These are phyloP conservation scores for Arge pagana DNA, from an alignment of 2,888 invertebrate genomes.

Conservation along the genomic window DNA sequence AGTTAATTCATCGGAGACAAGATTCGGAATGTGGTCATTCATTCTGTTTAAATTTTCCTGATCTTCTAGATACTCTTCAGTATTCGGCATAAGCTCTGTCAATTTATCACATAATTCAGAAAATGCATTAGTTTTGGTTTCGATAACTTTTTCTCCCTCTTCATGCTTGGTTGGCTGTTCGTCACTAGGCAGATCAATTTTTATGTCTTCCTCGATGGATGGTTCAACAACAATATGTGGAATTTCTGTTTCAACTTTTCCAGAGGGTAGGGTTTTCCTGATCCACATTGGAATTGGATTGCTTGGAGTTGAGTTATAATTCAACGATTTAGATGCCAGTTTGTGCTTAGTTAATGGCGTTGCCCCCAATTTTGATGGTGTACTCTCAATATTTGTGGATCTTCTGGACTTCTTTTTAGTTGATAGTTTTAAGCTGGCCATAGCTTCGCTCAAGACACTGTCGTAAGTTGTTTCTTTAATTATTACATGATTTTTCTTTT, in stretches of 20 bases:
- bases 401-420: conserved; percentile 19
- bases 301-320: conserved; percentile 7
- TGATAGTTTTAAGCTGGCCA: conserved; percentile 36
- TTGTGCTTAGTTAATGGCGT: not conserved
- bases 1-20: too few species aligned
- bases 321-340: not conserved
- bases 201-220: not conserved
- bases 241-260: too few species aligned
- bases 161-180: not conserved
- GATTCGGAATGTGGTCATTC: too few species aligned
- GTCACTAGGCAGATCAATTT: not conserved
- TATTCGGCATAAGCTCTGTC: too few species aligned
- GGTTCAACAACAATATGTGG: not conserved
- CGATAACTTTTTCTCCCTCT: not conserved
- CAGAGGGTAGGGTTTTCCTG: not conserved
- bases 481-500: conserved; percentile 23
- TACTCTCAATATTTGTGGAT: conserved; percentile 4
- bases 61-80: too few species aligned
- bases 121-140: not conserved
- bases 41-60: too few species aligned
- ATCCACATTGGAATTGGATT: conserved; percentile 19
- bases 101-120: not conserved
- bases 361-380: not conserved
- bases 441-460: conserved; percentile 35
- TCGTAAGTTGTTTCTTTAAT: conserved; percentile 34